Evolutionary conservation across 1,140 invertebrate species (phyloP).

Genomic region (Drosophila trapezifrons): DNA sequence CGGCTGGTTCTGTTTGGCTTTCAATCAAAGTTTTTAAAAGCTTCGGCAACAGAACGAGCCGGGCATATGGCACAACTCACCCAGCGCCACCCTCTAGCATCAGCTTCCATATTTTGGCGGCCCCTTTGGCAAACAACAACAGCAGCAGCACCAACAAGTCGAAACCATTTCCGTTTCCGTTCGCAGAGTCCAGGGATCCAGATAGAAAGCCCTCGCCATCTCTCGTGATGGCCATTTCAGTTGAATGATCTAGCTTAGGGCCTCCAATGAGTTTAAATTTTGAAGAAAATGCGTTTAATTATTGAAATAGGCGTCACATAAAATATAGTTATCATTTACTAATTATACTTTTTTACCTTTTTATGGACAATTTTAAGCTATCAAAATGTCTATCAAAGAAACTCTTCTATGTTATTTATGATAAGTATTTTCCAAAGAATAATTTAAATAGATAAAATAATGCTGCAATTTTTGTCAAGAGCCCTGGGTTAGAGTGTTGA

Average conservation of each 20-base stretch:
- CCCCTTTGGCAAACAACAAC: constrained; percentile 48
- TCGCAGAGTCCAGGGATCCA: constrained; percentile 46
- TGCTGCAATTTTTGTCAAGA: too few relatives aligned
- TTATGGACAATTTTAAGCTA: too few relatives aligned
- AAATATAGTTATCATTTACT: too few relatives aligned
- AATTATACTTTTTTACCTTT: too few relatives aligned
- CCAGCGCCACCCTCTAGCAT: constrained; percentile 11
- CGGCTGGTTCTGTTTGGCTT: constrained; percentile 66
- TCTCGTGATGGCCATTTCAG: not conserved
- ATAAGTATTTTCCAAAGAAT: too few relatives aligned
- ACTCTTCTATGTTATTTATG: not conserved
- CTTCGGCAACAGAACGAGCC: constrained; percentile 65
- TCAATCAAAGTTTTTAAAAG: constrained; percentile 81
- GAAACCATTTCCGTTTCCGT: constrained; percentile 74
- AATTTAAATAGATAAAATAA: not conserved
- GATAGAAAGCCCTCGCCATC: constrained; percentile 2
- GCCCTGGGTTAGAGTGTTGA: constrained; percentile 45
- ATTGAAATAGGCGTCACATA: too few relatives aligned
- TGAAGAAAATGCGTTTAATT: not conserved
- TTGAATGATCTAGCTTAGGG: not conserved
- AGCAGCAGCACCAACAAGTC: constrained; percentile 31
- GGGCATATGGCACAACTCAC: constrained; percentile 68
- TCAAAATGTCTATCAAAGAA: not conserved
- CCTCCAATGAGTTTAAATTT: not conserved
- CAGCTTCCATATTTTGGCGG: constrained; percentile 20